Evolutionary conservation across 2,888 invertebrate genomes (phyloP).

Genomic region (Ectemnius lituratus): DNA sequence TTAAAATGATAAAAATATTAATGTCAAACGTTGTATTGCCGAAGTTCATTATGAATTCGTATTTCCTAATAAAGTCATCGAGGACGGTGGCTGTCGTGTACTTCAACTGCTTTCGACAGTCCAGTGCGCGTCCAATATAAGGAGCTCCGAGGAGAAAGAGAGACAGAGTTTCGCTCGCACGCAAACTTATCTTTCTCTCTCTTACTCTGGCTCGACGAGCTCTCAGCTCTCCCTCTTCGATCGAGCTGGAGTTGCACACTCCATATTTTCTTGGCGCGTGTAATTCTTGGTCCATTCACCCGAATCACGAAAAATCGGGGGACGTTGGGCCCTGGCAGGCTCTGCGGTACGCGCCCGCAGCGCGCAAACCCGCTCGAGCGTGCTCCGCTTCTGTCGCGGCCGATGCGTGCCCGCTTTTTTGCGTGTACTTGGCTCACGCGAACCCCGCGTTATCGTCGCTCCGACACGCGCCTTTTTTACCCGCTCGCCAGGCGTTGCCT

Average conservation of each 20-base stretch:
- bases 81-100: no score
- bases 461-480: slow-evolving; percentile 25
- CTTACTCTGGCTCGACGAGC: not conserved
- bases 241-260: slow-evolving; percentile 11
- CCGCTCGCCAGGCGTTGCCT: slow-evolving; percentile 27
- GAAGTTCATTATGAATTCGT: no score
- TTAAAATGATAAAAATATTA: no score
- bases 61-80: no score
- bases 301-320: slow-evolving; percentile 74
- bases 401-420: not conserved
- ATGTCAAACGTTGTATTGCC: no score
- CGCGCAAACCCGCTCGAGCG: slow-evolving; percentile 42
- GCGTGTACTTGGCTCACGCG: slow-evolving; percentile 47
- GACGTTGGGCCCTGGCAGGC: slow-evolving; percentile 15
- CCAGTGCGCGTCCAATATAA: no score
- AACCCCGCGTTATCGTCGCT: slow-evolving; percentile 38
- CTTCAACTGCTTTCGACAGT: no score
- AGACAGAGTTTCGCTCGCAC: no score
- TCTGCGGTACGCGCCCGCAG: slow-evolving; percentile 28
- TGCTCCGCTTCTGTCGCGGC: slow-evolving; percentile 53
- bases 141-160: no score
- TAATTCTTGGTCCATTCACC: slow-evolving; percentile 72
- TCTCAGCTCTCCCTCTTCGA: not conserved
- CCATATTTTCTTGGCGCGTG: slow-evolving; percentile 42
- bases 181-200: slow-evolving; percentile 15